phyloP scores from a whole-genome alignment of 2,113 vertebrate species.

The Ranitomeya imitator region DNA sequence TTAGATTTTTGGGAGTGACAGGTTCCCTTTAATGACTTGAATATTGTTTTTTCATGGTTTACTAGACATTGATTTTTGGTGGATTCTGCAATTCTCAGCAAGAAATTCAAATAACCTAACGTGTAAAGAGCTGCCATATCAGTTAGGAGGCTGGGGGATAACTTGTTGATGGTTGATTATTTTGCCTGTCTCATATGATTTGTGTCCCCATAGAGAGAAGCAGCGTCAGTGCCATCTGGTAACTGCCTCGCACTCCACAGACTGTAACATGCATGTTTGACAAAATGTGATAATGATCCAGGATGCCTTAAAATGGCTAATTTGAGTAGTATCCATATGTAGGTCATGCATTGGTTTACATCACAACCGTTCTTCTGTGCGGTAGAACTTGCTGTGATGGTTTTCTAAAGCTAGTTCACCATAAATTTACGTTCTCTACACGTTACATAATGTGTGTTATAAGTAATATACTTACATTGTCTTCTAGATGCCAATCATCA shows the following conservation, averaged over 20 bases:
- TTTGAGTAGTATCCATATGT: not conserved
- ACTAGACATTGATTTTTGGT: not conserved
- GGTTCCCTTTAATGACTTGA: not conserved
- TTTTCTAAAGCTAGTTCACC: too few species aligned
- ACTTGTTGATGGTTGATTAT: not conserved
- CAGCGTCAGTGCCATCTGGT: not conserved
- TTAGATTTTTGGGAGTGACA: too few species aligned
- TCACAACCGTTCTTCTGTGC: not conserved
- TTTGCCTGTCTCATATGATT: not conserved
- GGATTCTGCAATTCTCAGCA: not conserved
- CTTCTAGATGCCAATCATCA: conserved; percentile 86
- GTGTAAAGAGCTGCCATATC: not conserved
- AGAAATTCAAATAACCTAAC: not conserved
- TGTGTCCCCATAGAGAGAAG: not conserved
- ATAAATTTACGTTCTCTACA: not conserved
- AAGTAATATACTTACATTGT: conserved; percentile 75
- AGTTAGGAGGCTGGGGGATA: not conserved
- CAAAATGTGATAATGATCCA: not conserved
- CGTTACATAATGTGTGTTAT: not conserved
- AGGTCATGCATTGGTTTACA: not conserved
- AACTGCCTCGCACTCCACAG: not conserved
- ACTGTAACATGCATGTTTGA: not conserved
- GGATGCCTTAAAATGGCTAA: not conserved
- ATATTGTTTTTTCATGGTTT: not conserved
- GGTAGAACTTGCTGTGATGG: not conserved